Evolutionary conservation across 2,797 vertebrate species (phyloP), one percentile per base, ranked within the genome.

Genomic region (Pipistrellus pipistrellus): DNA sequence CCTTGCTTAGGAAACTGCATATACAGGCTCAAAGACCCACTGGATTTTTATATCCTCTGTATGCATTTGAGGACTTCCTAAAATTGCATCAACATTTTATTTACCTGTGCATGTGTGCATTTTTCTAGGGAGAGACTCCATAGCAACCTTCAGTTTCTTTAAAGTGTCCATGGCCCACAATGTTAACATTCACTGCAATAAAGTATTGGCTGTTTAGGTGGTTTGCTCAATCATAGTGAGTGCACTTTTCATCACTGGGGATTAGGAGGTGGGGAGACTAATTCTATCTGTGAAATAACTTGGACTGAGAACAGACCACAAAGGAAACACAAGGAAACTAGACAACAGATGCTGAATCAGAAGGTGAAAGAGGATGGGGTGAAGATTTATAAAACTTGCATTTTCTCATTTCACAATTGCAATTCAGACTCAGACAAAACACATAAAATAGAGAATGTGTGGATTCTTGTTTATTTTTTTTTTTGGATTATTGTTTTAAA

Each of bases 261-360:
- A 87, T 83, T 89, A 88, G 30, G 8, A 41, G 8, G 55, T 73
- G 21, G 41, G 41, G 72, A 85, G 53, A 92, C 32, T 91, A 90
- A 78, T 75, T 88, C 25, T 64, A n/a, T 46, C 48, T 76, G 64
- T 76, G 41, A 95, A 93, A 94, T 55, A 81, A 81, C 17, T 53
- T 88, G 41, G 53, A 38, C n/a, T 12, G 55, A 80, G 68, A 85
- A 68, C 3, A 89, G 35, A 68, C 9, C 41, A 51, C 64, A 82
- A 64, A 80, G 73, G 82, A 92, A 77, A 48, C 55, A 17, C 35
- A 78, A 57, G 35, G 44, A 84, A 84, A 90, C 35, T 27, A 68
- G 64, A 85, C 59, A 93, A 75, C 23, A 96, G 71, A 78, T 93
- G n/a, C 35, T 72, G 17, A 76, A 48, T 66, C 77, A 94, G 66